Evolutionary conservation across 2,113 vertebrate species (phyloP).

Genomic region (Nothobranchius furzeri): DNA sequence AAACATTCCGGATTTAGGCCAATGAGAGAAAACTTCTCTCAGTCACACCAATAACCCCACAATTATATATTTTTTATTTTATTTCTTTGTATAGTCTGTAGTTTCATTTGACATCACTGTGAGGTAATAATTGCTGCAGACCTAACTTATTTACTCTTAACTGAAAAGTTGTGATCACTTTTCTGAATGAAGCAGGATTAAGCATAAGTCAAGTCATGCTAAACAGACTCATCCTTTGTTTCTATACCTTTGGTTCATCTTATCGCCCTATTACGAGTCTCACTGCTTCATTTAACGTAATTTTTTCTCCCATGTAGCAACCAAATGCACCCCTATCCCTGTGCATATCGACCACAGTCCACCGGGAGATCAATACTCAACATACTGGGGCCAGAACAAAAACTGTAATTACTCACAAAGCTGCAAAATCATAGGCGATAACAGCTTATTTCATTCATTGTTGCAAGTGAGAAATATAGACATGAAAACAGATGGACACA

Average conservation of each 20-base stretch:
- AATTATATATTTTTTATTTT: too few relatives aligned
- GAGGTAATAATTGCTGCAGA: too few relatives aligned
- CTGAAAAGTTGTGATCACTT: slow-evolving; percentile 3
- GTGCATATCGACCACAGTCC: slow-evolving; percentile 75
- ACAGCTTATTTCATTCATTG: slow-evolving; percentile 72
- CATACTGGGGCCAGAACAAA: slow-evolving; percentile 75
- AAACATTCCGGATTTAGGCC: too few relatives aligned
- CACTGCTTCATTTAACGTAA: slow-evolving; percentile 61
- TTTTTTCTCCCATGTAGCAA: slow-evolving; percentile 77
- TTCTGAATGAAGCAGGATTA: slow-evolving; percentile 25
- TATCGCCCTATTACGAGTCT: slow-evolving; percentile 76
- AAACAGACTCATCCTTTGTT: slow-evolving; percentile 48
- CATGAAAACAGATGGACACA: slow-evolving; percentile 4
- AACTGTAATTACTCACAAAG: slow-evolving; percentile 81
- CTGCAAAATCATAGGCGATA: slow-evolving; percentile 72
- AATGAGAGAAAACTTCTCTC: too few relatives aligned
- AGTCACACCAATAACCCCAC: too few relatives aligned
- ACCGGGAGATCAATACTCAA: slow-evolving; percentile 76
- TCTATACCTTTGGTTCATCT: slow-evolving; percentile 62
- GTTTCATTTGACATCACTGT: too few relatives aligned
- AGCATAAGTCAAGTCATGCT: slow-evolving; percentile 26
- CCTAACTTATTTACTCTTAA: neutral
- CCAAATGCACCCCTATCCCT: slow-evolving; percentile 67
- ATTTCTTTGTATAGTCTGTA: too few relatives aligned
- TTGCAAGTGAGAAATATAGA: slow-evolving; percentile 51